Evolutionary conservation across 2,888 invertebrate species (phyloP).

Genomic region (Agrochola lychnidis): DNA sequence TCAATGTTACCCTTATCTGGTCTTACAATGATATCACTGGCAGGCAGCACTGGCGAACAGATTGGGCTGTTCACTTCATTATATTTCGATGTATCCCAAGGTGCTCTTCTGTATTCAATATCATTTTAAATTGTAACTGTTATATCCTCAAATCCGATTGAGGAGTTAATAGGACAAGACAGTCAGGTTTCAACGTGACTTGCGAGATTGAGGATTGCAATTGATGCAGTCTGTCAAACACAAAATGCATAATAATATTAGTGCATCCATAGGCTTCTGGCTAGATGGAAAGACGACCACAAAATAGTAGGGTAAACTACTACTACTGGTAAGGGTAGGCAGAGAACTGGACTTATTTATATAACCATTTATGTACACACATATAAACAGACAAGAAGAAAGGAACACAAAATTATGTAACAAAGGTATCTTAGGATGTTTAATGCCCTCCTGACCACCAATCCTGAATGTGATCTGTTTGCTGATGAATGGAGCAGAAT

Average conservation of each 20-base stretch:
- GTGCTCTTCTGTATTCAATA: not conserved
- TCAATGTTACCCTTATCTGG: constrained; percentile 39
- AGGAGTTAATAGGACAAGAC: not conserved
- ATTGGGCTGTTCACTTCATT: not conserved
- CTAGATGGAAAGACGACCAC: not conserved
- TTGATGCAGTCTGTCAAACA: not conserved
- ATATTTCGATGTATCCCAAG: not conserved
- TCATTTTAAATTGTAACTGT: not conserved
- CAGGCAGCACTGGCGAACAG: not conserved
- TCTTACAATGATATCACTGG: constrained; percentile 39
- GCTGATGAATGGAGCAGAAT: no score
- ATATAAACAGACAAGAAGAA: no score
- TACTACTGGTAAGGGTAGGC: no score
- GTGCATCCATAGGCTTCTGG: not conserved
- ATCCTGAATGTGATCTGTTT: no score
- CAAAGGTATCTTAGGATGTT: no score
- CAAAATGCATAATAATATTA: not conserved
- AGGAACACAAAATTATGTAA: no score
- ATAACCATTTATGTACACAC: no score
- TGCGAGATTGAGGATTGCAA: not conserved
- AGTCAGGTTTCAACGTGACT: not conserved
- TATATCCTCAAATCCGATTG: not conserved
- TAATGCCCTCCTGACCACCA: no score
- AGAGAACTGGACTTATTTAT: not conserved
- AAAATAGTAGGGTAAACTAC: not conserved